These are phyloP conservation scores for Emydoidea blandingii DNA, from an alignment of 2,797 vertebrate genomes.

Conservation along the genomic window DNA sequence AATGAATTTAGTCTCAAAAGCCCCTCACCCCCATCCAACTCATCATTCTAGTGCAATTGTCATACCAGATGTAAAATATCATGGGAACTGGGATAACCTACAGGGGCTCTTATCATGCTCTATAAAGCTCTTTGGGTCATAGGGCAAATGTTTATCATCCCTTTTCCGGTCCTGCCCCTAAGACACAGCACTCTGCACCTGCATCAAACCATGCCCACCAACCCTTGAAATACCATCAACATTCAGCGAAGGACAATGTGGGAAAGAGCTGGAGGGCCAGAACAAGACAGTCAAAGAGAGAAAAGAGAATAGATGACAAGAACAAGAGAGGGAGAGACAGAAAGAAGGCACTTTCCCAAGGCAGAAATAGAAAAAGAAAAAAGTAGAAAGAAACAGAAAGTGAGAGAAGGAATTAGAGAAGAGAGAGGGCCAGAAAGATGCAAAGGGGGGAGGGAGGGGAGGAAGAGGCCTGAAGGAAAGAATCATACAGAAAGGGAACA, in stretches of 20 bases:
- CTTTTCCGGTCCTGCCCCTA: not conserved
- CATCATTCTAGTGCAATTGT: no score
- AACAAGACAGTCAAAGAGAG: not conserved
- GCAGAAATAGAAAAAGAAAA: not conserved
- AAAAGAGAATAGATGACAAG: not conserved
- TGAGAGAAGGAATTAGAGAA: not conserved
- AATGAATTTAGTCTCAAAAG: not conserved
- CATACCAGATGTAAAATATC: not conserved
- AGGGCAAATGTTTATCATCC: slow-evolving; percentile 35
- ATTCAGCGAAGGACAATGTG: slow-evolving; percentile 49
- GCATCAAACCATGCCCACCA: slow-evolving; percentile 44
- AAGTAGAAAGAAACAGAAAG: not conserved
- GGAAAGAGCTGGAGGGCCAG: slow-evolving; percentile 5
- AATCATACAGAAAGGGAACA: not conserved
- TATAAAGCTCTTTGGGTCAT: not conserved
- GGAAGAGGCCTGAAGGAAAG: not conserved
- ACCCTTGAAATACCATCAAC: slow-evolving; percentile 34
- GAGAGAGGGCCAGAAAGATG: not conserved
- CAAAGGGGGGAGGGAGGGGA: not conserved
- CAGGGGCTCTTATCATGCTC: not conserved
- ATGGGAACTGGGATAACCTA: not conserved
- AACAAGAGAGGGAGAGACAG: not conserved
- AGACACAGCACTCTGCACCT: slow-evolving; percentile 1
- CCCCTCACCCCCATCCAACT: not conserved
- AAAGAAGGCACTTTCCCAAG: not conserved